Base-by-base conservation (phyloP, 2,888 invertebrate genomes). In the Oligia fasciuncula region DNA sequence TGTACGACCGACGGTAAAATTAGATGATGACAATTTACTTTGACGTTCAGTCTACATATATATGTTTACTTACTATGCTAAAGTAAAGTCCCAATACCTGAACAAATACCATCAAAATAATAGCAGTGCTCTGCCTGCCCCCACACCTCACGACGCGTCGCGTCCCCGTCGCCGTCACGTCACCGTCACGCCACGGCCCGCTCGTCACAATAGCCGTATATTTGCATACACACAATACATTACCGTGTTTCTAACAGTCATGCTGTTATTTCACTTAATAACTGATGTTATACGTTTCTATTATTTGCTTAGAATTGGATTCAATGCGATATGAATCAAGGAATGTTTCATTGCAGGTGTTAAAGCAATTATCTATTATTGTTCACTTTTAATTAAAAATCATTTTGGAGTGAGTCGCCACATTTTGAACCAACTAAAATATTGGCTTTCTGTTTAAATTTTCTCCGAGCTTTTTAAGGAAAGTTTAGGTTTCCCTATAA, bases 101-200 rank as follows among this genome's bases (percentile, higher is more conserved):
- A 88, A 77, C 88, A 89, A 90, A 90, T 79, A 88, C 76, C 87
- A 90, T 91, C 83, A 87, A 83, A 65, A 76, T 85, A 73, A 85
- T 83, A 66, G 63, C 65, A 3, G 46, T n/a, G 14, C 54, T 35
- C 14, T 11, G 4, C 74, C 14, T 11, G 4, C 74, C n/a, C 35
- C 6, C 62, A 11, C 57, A 43, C 51, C 46, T 66, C 71, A 8
- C 19, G 14, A 13, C 11, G 11, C 67, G 67, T 8, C 54, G 1
- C 43, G 49, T 57, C n/a, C 62, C 54, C 76, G 76, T 9, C 46
- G 4, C 23, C 79, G 77, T 51, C 68, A 13, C 71, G 76, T 19
- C 46, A 8, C 19, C 71, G 77, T 51, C 81, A 62, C 85, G 77
- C 73, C 63, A 68, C 74, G 68, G 76, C 51, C 57, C 69, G 73